phyloP scores from a whole-genome alignment of 2,888 invertebrate species.

The Stenotaenia linearis region DNA sequence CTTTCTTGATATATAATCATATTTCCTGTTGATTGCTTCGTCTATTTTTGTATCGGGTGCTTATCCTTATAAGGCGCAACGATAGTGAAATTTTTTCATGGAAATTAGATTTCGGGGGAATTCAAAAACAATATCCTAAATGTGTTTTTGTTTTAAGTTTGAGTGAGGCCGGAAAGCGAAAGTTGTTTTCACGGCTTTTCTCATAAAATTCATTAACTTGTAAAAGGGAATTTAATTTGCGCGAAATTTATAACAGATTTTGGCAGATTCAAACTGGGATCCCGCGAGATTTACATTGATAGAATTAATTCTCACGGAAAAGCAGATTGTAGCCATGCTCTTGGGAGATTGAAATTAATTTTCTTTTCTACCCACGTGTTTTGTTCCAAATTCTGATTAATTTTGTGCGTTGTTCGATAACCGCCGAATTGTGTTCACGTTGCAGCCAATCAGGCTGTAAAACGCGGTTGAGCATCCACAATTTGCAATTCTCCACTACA shows the following conservation, averaged over 20 bases:
- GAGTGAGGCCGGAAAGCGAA: not conserved
- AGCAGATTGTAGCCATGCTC: not conserved
- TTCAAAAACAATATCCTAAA: not conserved
- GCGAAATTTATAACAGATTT: not conserved
- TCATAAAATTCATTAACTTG: not conserved
- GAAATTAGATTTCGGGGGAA: not conserved
- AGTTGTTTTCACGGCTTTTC: not conserved
- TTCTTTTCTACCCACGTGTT: not conserved
- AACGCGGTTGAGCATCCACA: too few relatives aligned
- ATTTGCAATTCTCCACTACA: too few relatives aligned
- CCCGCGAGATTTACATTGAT: not conserved
- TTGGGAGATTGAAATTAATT: not conserved
- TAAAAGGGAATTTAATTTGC: not conserved
- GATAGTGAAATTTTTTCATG: not conserved
- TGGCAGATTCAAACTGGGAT: not conserved
- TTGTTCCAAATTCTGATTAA: not conserved
- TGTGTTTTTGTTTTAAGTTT: not conserved
- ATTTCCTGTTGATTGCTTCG: conserved; percentile 17
- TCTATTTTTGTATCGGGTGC: not conserved
- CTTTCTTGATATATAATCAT: not conserved
- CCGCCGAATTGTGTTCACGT: too few relatives aligned
- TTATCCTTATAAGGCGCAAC: not conserved
- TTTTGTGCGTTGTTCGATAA: too few relatives aligned
- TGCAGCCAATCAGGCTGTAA: too few relatives aligned
- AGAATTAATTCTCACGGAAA: not conserved